Evolutionary conservation across 2,113 vertebrate genomes (phyloP), one percentile per base, ranked within the genome.

Genomic region (Heptranchias perlo): DNA sequence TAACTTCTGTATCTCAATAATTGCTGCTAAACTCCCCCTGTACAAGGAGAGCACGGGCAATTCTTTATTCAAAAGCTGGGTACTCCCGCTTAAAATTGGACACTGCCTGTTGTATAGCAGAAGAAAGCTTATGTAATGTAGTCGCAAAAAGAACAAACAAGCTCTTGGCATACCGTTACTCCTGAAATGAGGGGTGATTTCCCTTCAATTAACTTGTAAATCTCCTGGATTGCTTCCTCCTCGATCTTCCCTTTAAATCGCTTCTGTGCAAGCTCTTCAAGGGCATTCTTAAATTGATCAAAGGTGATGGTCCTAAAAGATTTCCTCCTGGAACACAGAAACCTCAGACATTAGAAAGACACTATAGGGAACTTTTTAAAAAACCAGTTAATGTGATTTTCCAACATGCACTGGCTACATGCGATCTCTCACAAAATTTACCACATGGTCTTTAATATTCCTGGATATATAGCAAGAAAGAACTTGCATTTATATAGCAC

Each of bases 141-240:
- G 28, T 6, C 5, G 13, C 14, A 31, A 91, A 4, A 52, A n/a
- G n/a, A 64, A 64, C 3, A 91, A 92, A 92, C 13, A 94, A 65
- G 39, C 61, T 65, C 0, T 10, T 94, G 61, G 65, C 69, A 25
- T 98, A 99, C 99, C 97, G 99, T 99, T 96, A 99, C 98, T 97
- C 99, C 99, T 64, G 98, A 96, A 97, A 99, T 98, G 97, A 98
- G 65, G 0, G 99, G 99, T 0, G 97, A 96, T 97, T 98, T 99
- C 96, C 99, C 99, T 97, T 99, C 99, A 0, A 99, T 97, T 97
- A 99, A 97, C 96, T 98, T 98, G 97, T 98, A 98, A 95, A 99
- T 98, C 97, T 99, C 98, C 1, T 97, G 98, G 78, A 99, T 97
- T 0, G 99, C 99, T 78, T 99, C 99, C 96, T 99, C 98, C 1